Conservation (phyloP, 2,113 vertebrate genomes). For the Protobothrops mucrosquamatus region DNA sequence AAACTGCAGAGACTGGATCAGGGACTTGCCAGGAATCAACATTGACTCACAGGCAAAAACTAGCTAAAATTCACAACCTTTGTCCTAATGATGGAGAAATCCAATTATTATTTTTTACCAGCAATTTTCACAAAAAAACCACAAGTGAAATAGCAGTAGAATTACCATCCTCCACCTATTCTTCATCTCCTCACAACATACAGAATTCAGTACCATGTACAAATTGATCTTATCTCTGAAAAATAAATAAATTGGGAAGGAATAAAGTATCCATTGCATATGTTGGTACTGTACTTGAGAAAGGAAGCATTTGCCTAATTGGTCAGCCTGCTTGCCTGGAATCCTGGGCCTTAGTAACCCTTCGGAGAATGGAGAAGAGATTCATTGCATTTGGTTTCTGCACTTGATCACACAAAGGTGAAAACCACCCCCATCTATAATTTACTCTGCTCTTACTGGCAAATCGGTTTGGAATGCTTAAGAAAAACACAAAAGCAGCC, state of each 20-base stretch:
- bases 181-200: not conserved
- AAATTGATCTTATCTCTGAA: not conserved
- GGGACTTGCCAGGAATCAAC: not conserved
- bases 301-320: rapidly evolving
- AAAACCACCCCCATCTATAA: slow-evolving; percentile 2
- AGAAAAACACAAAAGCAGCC: not conserved
- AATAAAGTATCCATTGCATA: not conserved
- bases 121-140: not conserved
- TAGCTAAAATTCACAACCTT: not conserved
- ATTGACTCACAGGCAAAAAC: not conserved
- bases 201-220: not conserved
- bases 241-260: not conserved
- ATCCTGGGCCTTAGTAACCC: not conserved
- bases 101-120: not conserved
- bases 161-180: not conserved
- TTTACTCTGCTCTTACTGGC: slow-evolving; percentile 6
- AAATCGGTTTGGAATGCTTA: slow-evolving; percentile 19
- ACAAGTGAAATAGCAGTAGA: not conserved
- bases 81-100: not conserved
- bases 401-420: slow-evolving; percentile 13
- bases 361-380: not conserved
- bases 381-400: not conserved
- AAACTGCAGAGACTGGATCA: not conserved
- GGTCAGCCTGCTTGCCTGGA: not conserved
- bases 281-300: rapidly evolving